Base-by-base conservation (phyloP, 1,140 invertebrate genomes). In the Acyrthosiphon pisum region DNA sequence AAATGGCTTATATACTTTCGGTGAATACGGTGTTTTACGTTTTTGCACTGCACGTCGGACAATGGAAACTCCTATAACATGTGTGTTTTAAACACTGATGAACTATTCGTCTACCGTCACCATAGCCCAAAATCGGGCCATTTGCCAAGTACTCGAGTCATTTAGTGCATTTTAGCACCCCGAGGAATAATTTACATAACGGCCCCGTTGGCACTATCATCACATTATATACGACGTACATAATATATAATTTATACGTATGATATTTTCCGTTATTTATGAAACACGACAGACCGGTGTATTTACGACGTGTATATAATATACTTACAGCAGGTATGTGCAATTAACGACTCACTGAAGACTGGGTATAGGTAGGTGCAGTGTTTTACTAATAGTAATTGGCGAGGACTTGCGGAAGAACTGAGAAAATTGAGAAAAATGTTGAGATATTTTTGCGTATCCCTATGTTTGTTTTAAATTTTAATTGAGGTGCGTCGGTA, bases 171-270 rank as follows among this genome's bases (percentile, higher is more conserved):
- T 87, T 87, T 87, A 87, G 84, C 84, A 46, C 44, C 44, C 26
- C 26, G 30, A 44, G 84, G 84, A 87, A 46, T 87, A 87, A 87
- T 87, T 87, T 46, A 11, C 84, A 87, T 87, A 76, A 87, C 26
- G 26, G 84, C 26, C 11, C 14, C 14, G 60, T n/a, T 30, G 26
- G 44, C 26, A 37, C 44, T 30, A 87, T 30, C 26, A n/a, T 87
- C 44, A 44, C 20, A n/a, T 87, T n/a, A 76, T n/a, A 76, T 4
- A 18, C 14, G 60, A 18, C n/a, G 60, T 76, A n/a, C 60, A n/a
- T 76, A n/a, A n/a, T 76, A n/a, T n/a, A n/a, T 76, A n/a, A n/a
- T 76, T 76, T 76, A 76, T 76, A n/a, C 60, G 60, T 8, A 14
- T 48, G 18, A 84, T 81, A 37, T 37, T 44, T 84, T 41, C 83